Conservation (phyloP, 2,797 vertebrate genomes). For the Champsocephalus esox region DNA sequence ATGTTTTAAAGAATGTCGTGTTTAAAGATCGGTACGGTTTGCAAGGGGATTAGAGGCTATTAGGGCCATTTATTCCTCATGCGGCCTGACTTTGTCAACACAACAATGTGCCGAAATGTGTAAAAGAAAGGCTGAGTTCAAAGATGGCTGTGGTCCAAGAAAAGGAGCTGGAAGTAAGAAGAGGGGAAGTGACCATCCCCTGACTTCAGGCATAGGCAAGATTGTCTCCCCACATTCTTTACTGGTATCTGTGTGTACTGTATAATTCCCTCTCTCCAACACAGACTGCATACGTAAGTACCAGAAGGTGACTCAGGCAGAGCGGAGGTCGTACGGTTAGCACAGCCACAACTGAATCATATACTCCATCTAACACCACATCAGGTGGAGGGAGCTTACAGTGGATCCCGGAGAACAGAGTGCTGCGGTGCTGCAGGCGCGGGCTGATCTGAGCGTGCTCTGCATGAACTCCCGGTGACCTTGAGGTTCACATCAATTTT, state of each 20-base stretch:
- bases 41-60: no score
- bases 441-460: slow-evolving; percentile 69
- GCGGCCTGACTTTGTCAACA: no score
- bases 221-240: neutral
- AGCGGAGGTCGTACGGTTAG: slow-evolving; percentile 25
- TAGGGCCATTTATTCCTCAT: no score
- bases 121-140: no score
- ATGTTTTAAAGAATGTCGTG: no score
- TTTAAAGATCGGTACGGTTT: no score
- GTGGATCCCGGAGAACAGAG: slow-evolving; percentile 41
- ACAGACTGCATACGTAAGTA: neutral
- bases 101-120: no score
- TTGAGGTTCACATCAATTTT: slow-evolving; percentile 83
- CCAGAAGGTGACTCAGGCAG: slow-evolving; percentile 8
- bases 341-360: slow-evolving; percentile 12
- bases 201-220: no score
- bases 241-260: neutral
- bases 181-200: no score
- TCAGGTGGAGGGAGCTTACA: slow-evolving; percentile 43
- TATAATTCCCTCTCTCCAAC: neutral
- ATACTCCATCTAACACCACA: slow-evolving; percentile 12
- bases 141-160: no score
- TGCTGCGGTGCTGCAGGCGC: slow-evolving; percentile 51
- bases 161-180: no score
- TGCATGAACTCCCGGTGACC: slow-evolving; percentile 79